Conservation (phyloP, 1,140 invertebrate genomes). For the Lasaia peninsularis region DNA sequence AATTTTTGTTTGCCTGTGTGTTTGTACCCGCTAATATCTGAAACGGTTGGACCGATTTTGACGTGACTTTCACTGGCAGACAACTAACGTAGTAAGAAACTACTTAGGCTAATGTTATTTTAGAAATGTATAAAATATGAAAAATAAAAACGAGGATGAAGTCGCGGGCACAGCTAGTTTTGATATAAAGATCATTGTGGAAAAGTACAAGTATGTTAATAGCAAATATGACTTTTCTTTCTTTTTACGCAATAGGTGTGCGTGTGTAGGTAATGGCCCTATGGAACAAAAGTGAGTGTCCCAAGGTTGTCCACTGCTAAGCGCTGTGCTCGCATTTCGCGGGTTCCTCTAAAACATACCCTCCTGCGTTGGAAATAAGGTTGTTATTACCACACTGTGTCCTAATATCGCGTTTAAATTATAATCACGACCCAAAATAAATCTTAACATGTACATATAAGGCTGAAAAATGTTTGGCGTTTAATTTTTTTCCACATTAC, state of each 20-base stretch:
- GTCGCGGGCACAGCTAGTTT: no score
- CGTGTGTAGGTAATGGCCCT: slow-evolving; percentile 23
- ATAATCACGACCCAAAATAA: slow-evolving; percentile 21
- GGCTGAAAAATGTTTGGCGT: slow-evolving; percentile 19
- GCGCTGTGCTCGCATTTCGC: slow-evolving; percentile 39
- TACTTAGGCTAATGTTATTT: no score
- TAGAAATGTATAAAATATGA: no score
- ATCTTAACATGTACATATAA: slow-evolving; percentile 20
- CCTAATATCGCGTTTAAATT: slow-evolving; percentile 1
- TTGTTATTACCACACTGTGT: slow-evolving; percentile 21
- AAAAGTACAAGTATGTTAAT: no score
- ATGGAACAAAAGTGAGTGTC: slow-evolving; percentile 62
- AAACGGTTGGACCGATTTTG: no score
- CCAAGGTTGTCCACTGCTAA: slow-evolving; percentile 55
- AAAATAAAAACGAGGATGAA: no score
- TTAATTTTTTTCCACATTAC: slow-evolving; percentile 22
- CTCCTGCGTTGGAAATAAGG: slow-evolving; percentile 33
- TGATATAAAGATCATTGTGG: no score
- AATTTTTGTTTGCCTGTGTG: no score
- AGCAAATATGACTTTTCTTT: not conserved
- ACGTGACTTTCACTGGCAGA: no score
- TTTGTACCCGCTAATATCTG: no score
- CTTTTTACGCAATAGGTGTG: slow-evolving; percentile 19
- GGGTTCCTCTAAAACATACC: slow-evolving; percentile 33
- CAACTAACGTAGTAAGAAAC: no score